Evolutionary conservation across 2,797 vertebrate genomes (phyloP).

Genomic region (Poecile montanus): DNA sequence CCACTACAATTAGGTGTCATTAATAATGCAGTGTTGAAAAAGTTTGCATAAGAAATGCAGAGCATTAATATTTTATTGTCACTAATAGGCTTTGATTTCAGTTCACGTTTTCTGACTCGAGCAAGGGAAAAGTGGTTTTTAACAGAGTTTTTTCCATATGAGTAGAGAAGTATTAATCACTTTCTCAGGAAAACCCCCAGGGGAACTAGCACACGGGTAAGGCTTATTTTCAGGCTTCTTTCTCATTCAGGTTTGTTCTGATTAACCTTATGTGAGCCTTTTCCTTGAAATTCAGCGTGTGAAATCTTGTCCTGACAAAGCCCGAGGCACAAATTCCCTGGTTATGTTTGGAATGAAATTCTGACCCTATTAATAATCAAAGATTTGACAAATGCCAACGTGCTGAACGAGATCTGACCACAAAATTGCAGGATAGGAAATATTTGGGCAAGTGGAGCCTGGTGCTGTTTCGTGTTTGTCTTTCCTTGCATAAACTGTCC

Average conservation of each 20-base stretch:
- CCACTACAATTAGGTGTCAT: slow-evolving; percentile 18
- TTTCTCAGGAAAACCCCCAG: background rate
- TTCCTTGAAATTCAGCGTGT: background rate
- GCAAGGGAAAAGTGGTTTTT: background rate
- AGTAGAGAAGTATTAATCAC: slow-evolving; percentile 25
- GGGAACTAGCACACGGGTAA: background rate
- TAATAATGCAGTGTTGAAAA: slow-evolving; percentile 14
- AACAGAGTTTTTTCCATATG: background rate
- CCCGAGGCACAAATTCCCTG: background rate
- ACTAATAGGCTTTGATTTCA: slow-evolving; percentile 8
- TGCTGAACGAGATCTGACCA: background rate
- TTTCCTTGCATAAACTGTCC: too few relatives aligned
- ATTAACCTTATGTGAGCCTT: slow-evolving; percentile 11
- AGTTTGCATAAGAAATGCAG: background rate
- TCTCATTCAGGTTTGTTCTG: slow-evolving; percentile 1
- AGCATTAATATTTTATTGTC: slow-evolving; percentile 25
- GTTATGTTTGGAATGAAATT: background rate
- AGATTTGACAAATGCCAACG: background rate
- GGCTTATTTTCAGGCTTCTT: background rate
- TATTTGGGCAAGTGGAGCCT: too few relatives aligned
- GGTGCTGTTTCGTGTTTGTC: background rate
- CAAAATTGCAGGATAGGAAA: background rate
- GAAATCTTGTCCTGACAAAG: background rate
- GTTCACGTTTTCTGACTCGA: background rate
- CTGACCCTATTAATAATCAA: background rate